Conservation (phyloP, 2,888 invertebrate species). For the Epirrhoe alternata region DNA sequence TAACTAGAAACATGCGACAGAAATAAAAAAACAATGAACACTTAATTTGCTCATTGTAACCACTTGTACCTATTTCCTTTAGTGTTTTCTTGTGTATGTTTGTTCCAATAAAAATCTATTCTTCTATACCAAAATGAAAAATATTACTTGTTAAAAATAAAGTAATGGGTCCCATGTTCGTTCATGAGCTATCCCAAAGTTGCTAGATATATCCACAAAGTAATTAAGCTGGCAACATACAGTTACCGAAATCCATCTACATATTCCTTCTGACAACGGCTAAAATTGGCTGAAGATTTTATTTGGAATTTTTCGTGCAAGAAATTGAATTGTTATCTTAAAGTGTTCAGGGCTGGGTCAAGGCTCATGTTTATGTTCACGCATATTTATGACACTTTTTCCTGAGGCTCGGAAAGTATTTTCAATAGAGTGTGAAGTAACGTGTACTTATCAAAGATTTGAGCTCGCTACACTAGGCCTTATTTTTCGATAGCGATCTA, state of each 20-base stretch:
- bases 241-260: slow-evolving; percentile 60
- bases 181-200: not conserved
- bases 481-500: not conserved
- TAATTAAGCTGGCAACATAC: slow-evolving; percentile 20
- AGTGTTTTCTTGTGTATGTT: too few relatives aligned
- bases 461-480: not conserved
- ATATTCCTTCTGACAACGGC: slow-evolving; percentile 61
- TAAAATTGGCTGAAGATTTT: slow-evolving; percentile 62
- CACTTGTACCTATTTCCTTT: too few relatives aligned
- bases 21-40: too few relatives aligned
- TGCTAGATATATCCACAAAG: slow-evolving; percentile 10
- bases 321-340: slow-evolving; percentile 49
- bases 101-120: too few relatives aligned
- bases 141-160: too few relatives aligned
- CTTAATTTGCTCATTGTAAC: too few relatives aligned
- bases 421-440: not conserved
- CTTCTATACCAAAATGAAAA: too few relatives aligned
- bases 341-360: slow-evolving; percentile 36
- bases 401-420: not conserved
- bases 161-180: not conserved
- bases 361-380: slow-evolving; percentile 25
- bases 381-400: slow-evolving; percentile 21
- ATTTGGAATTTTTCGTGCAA: slow-evolving; percentile 57
- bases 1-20: too few relatives aligned
- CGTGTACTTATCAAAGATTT: not conserved